Conservation (phyloP, 2,888 invertebrate genomes). For the Leptogaster cylindrica region DNA sequence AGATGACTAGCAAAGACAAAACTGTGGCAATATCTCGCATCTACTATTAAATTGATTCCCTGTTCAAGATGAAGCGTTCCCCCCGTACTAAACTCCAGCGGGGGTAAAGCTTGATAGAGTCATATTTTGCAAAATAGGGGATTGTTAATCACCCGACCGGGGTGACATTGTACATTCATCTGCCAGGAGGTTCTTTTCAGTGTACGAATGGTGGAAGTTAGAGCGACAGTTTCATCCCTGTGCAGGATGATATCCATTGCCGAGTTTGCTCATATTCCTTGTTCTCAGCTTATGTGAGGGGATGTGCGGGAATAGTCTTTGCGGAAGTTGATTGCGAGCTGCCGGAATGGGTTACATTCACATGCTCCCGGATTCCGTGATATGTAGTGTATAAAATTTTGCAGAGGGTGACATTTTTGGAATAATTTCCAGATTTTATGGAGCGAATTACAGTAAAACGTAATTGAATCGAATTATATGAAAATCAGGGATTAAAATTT, state of each 20-base stretch:
- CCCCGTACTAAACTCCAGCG: too few species aligned
- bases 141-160: conserved; percentile 39
- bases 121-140: conserved; percentile 38
- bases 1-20: neutral
- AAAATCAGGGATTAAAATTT: conserved; percentile 40
- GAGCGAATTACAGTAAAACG: conserved; percentile 27
- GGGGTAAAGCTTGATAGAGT: conserved; percentile 27
- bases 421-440: conserved; percentile 38
- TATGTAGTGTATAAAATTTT: neutral
- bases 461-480: conserved; percentile 42
- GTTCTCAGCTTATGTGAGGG: conserved; percentile 5
- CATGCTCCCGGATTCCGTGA: neutral
- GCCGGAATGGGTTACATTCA: conserved; percentile 1
- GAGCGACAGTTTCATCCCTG: conserved; percentile 16
- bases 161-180: conserved; percentile 30
- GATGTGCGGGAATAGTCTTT: conserved; percentile 9
- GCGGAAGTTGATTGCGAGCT: conserved; percentile 16
- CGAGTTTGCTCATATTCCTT: conserved; percentile 28
- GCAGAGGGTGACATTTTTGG: conserved; percentile 28
- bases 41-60: conserved; percentile 23
- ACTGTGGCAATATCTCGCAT: neutral
- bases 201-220: conserved; percentile 15
- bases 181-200: conserved; percentile 1
- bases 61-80: too few species aligned
- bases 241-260: neutral